phyloP scores from a whole-genome alignment of 1,140 invertebrate species.

The Nasonia giraulti region DNA sequence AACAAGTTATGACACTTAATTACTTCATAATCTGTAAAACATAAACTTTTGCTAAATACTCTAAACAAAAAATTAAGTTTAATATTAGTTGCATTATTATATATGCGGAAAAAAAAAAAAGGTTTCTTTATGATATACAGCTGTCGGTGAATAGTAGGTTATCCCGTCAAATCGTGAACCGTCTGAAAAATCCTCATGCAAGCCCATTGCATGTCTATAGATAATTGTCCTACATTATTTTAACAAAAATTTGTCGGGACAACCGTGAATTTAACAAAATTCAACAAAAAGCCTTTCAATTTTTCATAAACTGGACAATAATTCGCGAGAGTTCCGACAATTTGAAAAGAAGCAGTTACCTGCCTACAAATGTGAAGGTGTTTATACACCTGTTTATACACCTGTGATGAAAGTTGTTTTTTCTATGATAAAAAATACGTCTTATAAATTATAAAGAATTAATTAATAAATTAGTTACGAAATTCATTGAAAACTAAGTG shows the following conservation, averaged over 20 bases:
- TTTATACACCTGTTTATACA: constrained; percentile 60
- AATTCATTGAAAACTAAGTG: constrained; percentile 17
- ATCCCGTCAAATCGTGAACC: constrained; percentile 45
- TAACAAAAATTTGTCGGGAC: constrained; percentile 26
- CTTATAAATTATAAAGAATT: constrained; percentile 35
- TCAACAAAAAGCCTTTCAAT: background rate
- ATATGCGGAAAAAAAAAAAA: no score
- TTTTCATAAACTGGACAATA: constrained; percentile 32
- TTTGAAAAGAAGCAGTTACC: constrained; percentile 58
- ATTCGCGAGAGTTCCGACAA: constrained; percentile 55
- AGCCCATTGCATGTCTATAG: constrained; percentile 30
- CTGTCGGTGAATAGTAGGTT: constrained; percentile 37
- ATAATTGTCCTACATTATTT: constrained; percentile 12
- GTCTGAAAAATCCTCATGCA: constrained; percentile 36
- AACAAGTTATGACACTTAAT: no score
- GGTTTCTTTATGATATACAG: background rate
- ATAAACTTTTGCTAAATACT: no score
- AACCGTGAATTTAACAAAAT: constrained; percentile 19
- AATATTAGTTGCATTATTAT: no score
- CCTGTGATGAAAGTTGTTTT: constrained; percentile 68
- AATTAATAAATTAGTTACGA: constrained; percentile 45
- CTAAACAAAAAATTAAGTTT: background rate
- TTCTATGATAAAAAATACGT: constrained; percentile 57
- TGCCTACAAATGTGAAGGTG: constrained; percentile 57
- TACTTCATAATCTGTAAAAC: no score